Evolutionary conservation across 2,888 invertebrate genomes (phyloP), one percentile per base, ranked within the genome.

Genomic region (Dichetophora obliterata): DNA sequence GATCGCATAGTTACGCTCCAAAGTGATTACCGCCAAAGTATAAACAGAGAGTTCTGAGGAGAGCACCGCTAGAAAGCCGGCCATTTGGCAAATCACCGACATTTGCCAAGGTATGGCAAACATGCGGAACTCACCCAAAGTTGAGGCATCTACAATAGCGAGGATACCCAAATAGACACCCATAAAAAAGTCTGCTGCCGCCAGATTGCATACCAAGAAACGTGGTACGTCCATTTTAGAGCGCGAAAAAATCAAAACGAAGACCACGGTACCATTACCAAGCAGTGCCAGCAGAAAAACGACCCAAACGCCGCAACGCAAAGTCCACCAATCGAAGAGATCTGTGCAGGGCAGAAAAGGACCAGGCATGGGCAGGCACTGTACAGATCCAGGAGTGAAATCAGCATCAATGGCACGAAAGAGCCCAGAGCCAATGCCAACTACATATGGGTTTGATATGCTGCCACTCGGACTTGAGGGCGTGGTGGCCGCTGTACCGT

Each of bases 21-120:
- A 90, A 0, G 98, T 98, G 84, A 99, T 99, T 75, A 99, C 96
- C 2, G 98, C 97, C 84, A 99, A 91, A 3, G 98, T 98, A 90
- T 95, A 98, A 59, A 99, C 98, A 52, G 97, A 96, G 77, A 99
- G 91, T 90, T 98, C 98, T 0, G 97, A 96, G 81, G 96, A 96
- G 27, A 98, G 91, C 48, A 98, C 98, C 6, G 97, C 98, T 66
- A 99, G 91, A 88, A 98, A 98, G 37, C 99, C 99, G 1, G 98
- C 97, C 68, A 97, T 91, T 86, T 96, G 95, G 89, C 98, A 99
- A 34, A 96, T 96, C 52, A 94, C 92, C 37, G 97, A 97, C 93
- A 96, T 95, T 91, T 99, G 99, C 98, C 99, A 99, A 0, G 95
- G 95, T 81, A 99, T 97, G 19, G 98, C 98, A 90, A 96, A 96